Percentiles rank a stretch among this genome's conserved stretches.
Conservation (phyloP, 2,888 invertebrate genomes). For the Ormyrus thymus region DNA sequence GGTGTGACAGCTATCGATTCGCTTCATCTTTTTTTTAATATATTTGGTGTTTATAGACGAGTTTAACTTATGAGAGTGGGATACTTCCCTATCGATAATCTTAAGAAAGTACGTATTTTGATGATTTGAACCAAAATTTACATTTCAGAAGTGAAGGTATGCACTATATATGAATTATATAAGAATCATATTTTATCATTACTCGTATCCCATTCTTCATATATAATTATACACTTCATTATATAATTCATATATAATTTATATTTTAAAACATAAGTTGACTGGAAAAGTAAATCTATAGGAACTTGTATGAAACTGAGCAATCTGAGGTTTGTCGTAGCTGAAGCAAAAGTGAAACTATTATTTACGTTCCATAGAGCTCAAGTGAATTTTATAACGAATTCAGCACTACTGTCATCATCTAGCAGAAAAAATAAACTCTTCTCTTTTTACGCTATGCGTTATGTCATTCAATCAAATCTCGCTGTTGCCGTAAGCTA, state of each 20-base stretch:
- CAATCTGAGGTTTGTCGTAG: slow-evolving; percentile 28
- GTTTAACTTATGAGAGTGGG: slow-evolving; percentile 49
- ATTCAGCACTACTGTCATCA: slow-evolving; percentile 23
- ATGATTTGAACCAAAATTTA: slow-evolving; percentile 19
- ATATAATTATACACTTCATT: slow-evolving; percentile 8
- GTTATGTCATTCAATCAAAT: slow-evolving; percentile 9
- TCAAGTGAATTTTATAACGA: slow-evolving; percentile 4
- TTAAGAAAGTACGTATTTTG: slow-evolving; percentile 32
- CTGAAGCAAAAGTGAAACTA: slow-evolving; percentile 44
- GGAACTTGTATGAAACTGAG: slow-evolving; percentile 53
- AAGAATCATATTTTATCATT: slow-evolving; percentile 21
- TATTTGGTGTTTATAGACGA: slow-evolving; percentile 54
- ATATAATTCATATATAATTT: slow-evolving; percentile 50
- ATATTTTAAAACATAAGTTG: slow-evolving; percentile 24
- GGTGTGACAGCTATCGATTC: slow-evolving; percentile 2
- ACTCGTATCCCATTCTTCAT: slow-evolving; percentile 41
- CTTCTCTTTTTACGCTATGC: slow-evolving; percentile 20
- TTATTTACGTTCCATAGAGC: slow-evolving; percentile 9
- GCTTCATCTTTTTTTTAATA: slow-evolving; percentile 25
- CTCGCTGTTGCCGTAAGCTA: slow-evolving; percentile 6
- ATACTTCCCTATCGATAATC: slow-evolving; percentile 32
- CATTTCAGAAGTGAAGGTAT: slow-evolving; percentile 12
- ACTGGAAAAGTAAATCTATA: slow-evolving; percentile 49
- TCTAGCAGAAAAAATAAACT: slow-evolving; percentile 41
- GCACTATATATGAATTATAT: slow-evolving; percentile 42